Conservation (phyloP, 2,797 vertebrate species). For the Zenarchopterus dispar region DNA sequence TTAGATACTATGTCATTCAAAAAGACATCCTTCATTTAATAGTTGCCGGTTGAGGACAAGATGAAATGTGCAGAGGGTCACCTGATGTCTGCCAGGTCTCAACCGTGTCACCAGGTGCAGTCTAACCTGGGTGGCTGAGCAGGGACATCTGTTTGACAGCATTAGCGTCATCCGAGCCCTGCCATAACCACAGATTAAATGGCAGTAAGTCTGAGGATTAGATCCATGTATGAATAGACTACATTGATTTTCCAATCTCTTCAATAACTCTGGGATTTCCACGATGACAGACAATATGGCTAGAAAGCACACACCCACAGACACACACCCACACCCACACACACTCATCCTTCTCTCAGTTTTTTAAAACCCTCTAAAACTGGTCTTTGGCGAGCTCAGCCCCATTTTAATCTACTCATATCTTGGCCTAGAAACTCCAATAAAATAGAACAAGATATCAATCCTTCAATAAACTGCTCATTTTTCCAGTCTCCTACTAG, state of each 20-base stretch:
- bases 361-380: conserved; percentile 39
- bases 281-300: conserved; percentile 51
- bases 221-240: conserved; percentile 78
- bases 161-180: conserved; percentile 73
- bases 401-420: conserved; percentile 53
- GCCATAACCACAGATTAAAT: conserved; percentile 84
- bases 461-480: conserved; percentile 36
- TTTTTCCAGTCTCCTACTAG: conserved; percentile 30
- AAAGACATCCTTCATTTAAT: conserved; percentile 26
- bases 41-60: conserved; percentile 27
- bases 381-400: conserved; percentile 46
- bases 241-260: conserved; percentile 71
- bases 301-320: conserved; percentile 19
- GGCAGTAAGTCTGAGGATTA: conserved; percentile 83
- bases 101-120: conserved; percentile 64
- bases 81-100: conserved; percentile 37
- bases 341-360: conserved; percentile 2
- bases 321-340: conserved; percentile 5
- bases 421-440: conserved; percentile 36
- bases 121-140: conserved; percentile 68
- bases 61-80: conserved; percentile 27
- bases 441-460: conserved; percentile 34
- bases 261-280: conserved; percentile 67
- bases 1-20: not conserved
- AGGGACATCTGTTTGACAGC: conserved; percentile 78